Evolutionary conservation across 1,140 invertebrate species (phyloP).

Genomic region (Diprion similis): DNA sequence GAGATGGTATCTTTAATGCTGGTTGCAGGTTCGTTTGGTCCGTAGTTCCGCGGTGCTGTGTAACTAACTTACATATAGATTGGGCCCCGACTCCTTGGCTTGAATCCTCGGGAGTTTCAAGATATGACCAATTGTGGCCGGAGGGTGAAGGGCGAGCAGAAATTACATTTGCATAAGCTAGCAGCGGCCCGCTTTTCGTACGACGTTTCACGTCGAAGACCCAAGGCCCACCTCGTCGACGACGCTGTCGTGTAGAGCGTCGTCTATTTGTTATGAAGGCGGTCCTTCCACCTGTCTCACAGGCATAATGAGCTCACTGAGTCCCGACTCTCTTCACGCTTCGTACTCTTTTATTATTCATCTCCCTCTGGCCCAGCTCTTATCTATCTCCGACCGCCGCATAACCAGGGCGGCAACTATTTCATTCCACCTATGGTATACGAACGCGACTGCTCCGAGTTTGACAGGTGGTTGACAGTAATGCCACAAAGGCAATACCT

Average conservation of each 20-base stretch:
- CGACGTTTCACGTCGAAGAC: conserved; percentile 10
- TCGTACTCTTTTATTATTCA: neutral
- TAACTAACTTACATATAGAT: conserved; percentile 51
- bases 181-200: conserved; percentile 26
- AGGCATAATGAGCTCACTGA: neutral
- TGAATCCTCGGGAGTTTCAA: conserved; percentile 17
- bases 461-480: conserved; percentile 4
- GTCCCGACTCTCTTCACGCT: neutral
- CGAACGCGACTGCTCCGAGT: neutral
- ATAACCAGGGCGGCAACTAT: neutral
- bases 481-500: neutral
- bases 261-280: neutral
- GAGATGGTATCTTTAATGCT: conserved; percentile 26
- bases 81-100: conserved; percentile 41
- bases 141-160: conserved; percentile 18
- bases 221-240: conserved; percentile 5
- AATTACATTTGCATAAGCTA: conserved; percentile 49
- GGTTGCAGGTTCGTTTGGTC: neutral
- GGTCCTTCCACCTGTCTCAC: neutral
- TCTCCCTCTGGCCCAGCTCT: neutral
- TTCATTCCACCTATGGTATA: neutral
- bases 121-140: conserved; percentile 44
- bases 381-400: neutral
- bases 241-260: neutral
- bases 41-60: neutral